Percentiles rank a stretch among this genome's conserved stretches.
Evolutionary conservation across 2,888 invertebrate species (phyloP).

Genomic region (Drosophila merina): DNA sequence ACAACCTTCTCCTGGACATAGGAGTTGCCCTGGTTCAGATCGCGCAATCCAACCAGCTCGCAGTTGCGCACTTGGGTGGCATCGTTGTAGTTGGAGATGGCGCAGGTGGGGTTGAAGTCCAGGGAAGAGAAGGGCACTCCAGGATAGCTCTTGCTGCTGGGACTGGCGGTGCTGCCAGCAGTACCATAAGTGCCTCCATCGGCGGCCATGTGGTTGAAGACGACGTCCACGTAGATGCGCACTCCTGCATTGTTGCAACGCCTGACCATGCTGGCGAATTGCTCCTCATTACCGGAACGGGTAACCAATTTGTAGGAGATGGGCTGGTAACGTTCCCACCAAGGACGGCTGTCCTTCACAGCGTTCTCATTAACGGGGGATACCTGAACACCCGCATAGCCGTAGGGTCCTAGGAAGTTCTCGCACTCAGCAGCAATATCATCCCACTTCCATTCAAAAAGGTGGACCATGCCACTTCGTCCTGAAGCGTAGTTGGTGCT

Average conservation of each 20-base stretch:
- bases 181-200: slow-evolving; percentile 2
- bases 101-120: slow-evolving; percentile 89
- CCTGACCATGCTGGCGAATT: not conserved
- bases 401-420: not conserved
- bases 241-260: slow-evolving; percentile 1
- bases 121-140: slow-evolving; percentile 45
- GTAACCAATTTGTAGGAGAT: slow-evolving; percentile 2
- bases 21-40: slow-evolving; percentile 81
- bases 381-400: not conserved
- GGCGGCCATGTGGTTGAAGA: slow-evolving; percentile 5
- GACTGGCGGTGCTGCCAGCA: slow-evolving; percentile 1
- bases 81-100: slow-evolving; percentile 88
- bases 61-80: slow-evolving; percentile 88
- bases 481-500: slow-evolving; percentile 4
- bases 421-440: slow-evolving; percentile 2
- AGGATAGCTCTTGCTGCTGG: slow-evolving; percentile 1
- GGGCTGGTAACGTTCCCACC: slow-evolving; percentile 4
- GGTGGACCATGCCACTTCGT: slow-evolving; percentile 6
- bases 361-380: not conserved
- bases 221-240: slow-evolving; percentile 1
- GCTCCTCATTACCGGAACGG: slow-evolving; percentile 2
- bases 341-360: slow-evolving; percentile 1
- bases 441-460: slow-evolving; percentile 2
- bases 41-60: slow-evolving; percentile 89
- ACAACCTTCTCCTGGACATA: not conserved